Evolutionary conservation across 2,113 vertebrate species (phyloP).

Genomic region (Empidonax alnorum): DNA sequence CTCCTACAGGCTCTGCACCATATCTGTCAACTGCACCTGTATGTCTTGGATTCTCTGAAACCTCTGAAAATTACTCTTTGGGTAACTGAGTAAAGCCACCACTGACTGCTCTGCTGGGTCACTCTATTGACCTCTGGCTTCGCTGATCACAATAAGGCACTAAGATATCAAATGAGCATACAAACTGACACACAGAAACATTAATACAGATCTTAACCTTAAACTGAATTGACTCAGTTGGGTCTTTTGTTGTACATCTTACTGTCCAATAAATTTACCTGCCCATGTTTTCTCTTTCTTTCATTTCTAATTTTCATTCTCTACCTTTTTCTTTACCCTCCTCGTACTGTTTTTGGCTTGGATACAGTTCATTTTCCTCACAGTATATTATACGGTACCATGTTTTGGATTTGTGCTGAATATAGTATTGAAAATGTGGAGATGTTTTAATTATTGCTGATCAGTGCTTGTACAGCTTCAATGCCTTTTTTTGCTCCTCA

Average conservation of each 20-base stretch:
- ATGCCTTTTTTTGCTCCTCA: not conserved
- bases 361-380: not conserved
- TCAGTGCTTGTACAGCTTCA: rapidly evolving
- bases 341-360: not conserved
- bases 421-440: not conserved
- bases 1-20: not conserved
- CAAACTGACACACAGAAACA: not conserved
- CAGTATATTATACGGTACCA: not conserved
- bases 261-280: not conserved
- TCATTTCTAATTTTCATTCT: not conserved
- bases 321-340: not conserved
- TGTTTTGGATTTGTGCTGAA: not conserved
- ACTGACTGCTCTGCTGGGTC: not conserved
- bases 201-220: not conserved
- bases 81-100: not conserved
- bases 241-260: not conserved
- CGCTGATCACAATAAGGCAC: not conserved
- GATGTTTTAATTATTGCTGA: not conserved
- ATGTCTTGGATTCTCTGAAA: not conserved
- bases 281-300: not conserved
- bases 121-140: not conserved
- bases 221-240: not conserved
- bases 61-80: not conserved
- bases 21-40: not conserved
- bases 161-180: not conserved